Evolutionary conservation across 2,888 invertebrate genomes (phyloP).

Genomic region (Pyrrhia umbra): DNA sequence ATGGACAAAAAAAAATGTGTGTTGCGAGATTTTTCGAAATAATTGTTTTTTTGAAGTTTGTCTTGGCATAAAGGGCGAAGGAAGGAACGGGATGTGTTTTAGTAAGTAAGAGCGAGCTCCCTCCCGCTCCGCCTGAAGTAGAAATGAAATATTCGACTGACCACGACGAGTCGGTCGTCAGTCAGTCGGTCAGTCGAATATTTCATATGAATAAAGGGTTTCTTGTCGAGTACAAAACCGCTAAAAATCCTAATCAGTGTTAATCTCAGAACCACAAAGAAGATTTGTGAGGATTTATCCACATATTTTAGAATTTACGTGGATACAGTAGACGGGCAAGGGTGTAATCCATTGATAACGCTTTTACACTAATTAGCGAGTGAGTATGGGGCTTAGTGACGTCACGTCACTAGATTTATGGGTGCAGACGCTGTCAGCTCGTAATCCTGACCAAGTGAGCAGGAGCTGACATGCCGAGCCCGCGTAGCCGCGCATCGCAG

Average conservation of each 20-base stretch:
- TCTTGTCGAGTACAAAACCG: conserved; percentile 46
- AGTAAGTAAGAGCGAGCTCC: too few species aligned
- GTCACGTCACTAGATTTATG: conserved; percentile 83
- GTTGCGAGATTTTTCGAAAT: too few species aligned
- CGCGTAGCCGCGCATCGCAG: conserved; percentile 5
- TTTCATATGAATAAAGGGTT: too few species aligned
- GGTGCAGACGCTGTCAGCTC: conserved; percentile 72
- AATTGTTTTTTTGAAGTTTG: too few species aligned
- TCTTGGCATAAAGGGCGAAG: too few species aligned
- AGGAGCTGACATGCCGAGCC: conserved; percentile 59
- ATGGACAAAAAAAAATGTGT: too few species aligned
- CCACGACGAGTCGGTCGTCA: too few species aligned
- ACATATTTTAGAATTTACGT: conserved; percentile 60
- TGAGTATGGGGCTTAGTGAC: conserved; percentile 79
- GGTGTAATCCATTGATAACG: conserved; percentile 75
- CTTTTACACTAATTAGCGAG: conserved; percentile 85
- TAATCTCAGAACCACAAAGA: conserved; percentile 56
- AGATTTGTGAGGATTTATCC: conserved; percentile 56
- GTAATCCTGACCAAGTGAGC: conserved; percentile 72
- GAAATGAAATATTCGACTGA: too few species aligned
- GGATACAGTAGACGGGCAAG: conserved; percentile 55
- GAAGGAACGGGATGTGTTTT: too few species aligned
- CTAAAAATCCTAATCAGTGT: conserved; percentile 49
- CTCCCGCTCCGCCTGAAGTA: too few species aligned
- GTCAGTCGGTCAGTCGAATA: too few species aligned